Evolutionary conservation across 2,113 vertebrate species (phyloP), one percentile per base, ranked within the genome.

Genomic region (Upupa epops): DNA sequence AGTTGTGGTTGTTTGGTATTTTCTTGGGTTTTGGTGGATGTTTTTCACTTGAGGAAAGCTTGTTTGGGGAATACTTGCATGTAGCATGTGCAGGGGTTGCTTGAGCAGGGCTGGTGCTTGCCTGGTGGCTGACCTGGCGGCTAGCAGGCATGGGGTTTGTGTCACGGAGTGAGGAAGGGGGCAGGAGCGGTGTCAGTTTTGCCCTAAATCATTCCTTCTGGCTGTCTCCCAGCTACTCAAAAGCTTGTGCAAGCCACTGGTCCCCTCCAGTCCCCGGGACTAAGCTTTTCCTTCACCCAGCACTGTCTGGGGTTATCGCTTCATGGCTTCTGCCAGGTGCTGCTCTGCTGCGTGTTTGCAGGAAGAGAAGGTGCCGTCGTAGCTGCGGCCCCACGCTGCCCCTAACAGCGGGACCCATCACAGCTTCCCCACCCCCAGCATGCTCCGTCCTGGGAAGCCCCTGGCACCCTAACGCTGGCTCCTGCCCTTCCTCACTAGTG

Each of bases 31-130:
- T 48, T 16, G 20, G 9, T n/a, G n/a, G n/a, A n/a, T 52, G 11
- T 92, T 88, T 45, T 7, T 45, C 19, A 32, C 52, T 83, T 74
- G 56, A 86, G 73, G 86, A 90, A 92, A 58, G 65, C 69, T 80
- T 19, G 51, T 83, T 90, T 45, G 60, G 91, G 83, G 60, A 86
- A 54, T 54, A 13, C 55, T 83, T 24, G 71, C 86, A 75, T 87
- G 82, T 87, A 65, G 89, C 83, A 94, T 88, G 92, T 83, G n/a
- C 70, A 17, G 78, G 45, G 45, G 68, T 70, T 6, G n/a, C 52
- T 31, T 1, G 19, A 66, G 16, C 32, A 48, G 56, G 3, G 6
- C 13, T 2, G 26, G 51, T 55, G 65, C 75, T 58, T 6, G 9
- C 73, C 54, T 49, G 15, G 17, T 2, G 11, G 32, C 66, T 31